Percentiles rank a stretch among this genome's conserved stretches.
phyloP scores from a whole-genome alignment of 1,140 invertebrate genomes.

The Scaptomyza pallida region DNA sequence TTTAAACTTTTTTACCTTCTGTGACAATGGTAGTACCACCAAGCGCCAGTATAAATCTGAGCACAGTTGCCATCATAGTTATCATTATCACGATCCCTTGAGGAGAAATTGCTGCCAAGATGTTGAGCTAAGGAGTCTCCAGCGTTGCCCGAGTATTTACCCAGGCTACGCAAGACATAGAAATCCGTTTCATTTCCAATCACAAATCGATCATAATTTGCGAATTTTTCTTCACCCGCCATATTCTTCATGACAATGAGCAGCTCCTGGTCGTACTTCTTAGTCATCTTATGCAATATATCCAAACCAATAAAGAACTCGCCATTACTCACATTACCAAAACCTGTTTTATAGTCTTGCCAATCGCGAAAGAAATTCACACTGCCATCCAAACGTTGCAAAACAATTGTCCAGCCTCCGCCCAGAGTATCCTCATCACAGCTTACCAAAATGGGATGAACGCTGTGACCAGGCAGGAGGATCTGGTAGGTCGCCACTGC shows the following conservation, averaged over 20 bases:
- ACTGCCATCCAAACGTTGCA: no score
- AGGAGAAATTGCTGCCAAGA: conserved; percentile 14
- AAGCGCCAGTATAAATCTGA: conserved; percentile 21
- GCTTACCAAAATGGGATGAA: conserved; percentile 18
- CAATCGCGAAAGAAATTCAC: no score
- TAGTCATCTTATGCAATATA: conserved; percentile 85
- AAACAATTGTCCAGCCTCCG: no score
- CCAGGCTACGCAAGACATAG: conserved; percentile 7
- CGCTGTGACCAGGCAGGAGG: conserved; percentile 6
- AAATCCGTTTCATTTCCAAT: conserved; percentile 13
- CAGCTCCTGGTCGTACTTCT: conserved; percentile 86
- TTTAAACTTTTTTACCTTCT: conserved; percentile 16
- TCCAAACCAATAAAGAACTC: conserved; percentile 87
- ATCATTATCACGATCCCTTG: conserved; percentile 35
- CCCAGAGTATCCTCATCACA: conserved; percentile 23
- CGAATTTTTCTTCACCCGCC: conserved; percentile 16
- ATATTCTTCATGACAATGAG: conserved; percentile 85
- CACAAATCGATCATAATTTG: conserved; percentile 20
- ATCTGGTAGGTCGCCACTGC: conserved; percentile 27
- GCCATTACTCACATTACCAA: conserved; percentile 85
- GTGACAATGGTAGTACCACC: conserved; percentile 42
- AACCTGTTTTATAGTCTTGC: no score
- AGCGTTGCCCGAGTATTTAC: conserved; percentile 29
- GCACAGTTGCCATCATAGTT: conserved; percentile 28
- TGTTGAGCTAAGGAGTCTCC: conserved; percentile 32